phyloP scores from a whole-genome alignment of 2,888 invertebrate species.

The Lamellibrachia satsuma region DNA sequence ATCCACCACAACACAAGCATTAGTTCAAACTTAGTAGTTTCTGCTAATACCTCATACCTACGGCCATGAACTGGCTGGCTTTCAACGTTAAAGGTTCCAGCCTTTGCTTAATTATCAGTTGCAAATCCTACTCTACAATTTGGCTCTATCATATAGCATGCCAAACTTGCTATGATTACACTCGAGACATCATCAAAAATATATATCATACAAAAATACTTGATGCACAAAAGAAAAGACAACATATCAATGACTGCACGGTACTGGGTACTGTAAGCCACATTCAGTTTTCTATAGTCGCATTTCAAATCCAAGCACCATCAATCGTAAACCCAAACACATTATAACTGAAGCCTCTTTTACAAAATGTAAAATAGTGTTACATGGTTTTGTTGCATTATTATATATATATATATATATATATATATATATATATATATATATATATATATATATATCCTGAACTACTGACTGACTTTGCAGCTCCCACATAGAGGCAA shows the following conservation, averaged over 20 bases:
- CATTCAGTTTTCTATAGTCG: background rate
- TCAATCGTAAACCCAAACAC: background rate
- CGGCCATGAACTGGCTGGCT: background rate
- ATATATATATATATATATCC: background rate
- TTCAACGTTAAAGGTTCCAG: background rate
- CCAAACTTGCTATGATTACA: background rate
- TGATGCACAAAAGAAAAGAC: background rate
- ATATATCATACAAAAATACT: background rate
- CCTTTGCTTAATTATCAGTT: background rate
- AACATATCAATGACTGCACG: background rate
- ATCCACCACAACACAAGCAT: background rate
- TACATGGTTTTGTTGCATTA: background rate
- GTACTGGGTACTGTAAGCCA: background rate
- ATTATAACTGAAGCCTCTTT: background rate
- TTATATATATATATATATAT: background rate
- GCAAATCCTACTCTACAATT: background rate
- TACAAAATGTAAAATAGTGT: background rate
- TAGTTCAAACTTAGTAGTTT: background rate
- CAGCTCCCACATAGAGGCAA: background rate
- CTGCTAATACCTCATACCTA: background rate
- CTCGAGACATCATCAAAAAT: constrained; percentile 2
- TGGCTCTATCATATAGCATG: constrained; percentile 13
- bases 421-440: background rate
- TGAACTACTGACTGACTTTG: background rate
- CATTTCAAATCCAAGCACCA: constrained; percentile 10